Percentiles rank a stretch among this genome's conserved stretches.
These are phyloP conservation scores for Drosophila fuyamai DNA, from an alignment of 1,140 invertebrate species.

Conservation along the genomic window DNA sequence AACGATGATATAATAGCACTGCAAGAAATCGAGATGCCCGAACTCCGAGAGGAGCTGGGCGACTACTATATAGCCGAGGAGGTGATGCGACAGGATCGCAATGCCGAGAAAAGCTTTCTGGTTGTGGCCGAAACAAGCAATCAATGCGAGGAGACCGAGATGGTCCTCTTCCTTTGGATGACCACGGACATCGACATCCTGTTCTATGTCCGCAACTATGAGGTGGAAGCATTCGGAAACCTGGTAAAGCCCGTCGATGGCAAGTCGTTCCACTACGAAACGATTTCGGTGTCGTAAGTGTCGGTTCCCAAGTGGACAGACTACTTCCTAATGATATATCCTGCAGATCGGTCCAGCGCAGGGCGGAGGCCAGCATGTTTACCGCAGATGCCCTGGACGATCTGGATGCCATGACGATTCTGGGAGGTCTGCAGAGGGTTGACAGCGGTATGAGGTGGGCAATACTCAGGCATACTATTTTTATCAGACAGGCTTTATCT, in stretches of 20 bases:
- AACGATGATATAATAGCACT: conserved; percentile 75
- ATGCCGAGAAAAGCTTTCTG: conserved; percentile 25
- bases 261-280: conserved; percentile 5
- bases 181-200: conserved; percentile 51
- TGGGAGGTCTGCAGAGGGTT: conserved; percentile 43
- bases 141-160: conserved; percentile 17
- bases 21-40: conserved; percentile 52
- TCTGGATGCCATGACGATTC: conserved; percentile 28
- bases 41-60: conserved; percentile 51
- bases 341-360: conserved; percentile 38
- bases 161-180: conserved; percentile 66
- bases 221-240: conserved; percentile 63
- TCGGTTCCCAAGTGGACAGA: too few relatives aligned
- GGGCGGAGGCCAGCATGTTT: conserved; percentile 40
- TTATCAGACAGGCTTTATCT: too few relatives aligned
- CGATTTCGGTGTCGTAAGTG: conserved; percentile 48
- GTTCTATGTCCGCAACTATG: conserved; percentile 50
- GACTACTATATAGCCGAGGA: conserved; percentile 78
- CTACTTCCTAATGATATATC: background rate
- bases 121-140: conserved; percentile 58
- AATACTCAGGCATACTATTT: too few relatives aligned
- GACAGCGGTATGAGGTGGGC: conserved; percentile 49
- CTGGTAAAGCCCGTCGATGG: conserved; percentile 32
- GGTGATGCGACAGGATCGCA: conserved; percentile 35
- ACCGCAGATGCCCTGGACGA: conserved; percentile 47